Evolutionary conservation across 2,113 vertebrate species (phyloP).

Genomic region (Vulpes vulpes): DNA sequence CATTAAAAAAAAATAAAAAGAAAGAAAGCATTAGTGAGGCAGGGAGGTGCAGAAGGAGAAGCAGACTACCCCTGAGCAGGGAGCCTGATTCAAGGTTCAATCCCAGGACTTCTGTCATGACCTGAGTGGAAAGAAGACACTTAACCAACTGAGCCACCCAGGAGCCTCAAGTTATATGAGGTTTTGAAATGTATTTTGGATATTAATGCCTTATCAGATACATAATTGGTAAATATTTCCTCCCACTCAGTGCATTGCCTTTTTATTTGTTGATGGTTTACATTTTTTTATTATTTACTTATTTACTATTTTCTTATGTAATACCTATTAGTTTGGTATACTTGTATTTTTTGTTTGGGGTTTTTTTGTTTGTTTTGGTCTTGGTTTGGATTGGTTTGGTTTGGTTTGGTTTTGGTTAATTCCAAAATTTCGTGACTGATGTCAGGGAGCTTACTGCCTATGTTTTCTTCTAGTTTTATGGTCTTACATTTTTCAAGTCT

Average conservation of each 20-base stretch:
- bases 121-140: neutral
- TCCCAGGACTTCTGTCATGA: neutral
- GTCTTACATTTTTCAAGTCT: neutral
- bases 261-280: conserved; percentile 5
- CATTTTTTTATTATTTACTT: neutral
- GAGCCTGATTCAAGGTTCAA: neutral
- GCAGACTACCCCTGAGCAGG: neutral
- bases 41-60: neutral
- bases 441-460: neutral
- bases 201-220: neutral
- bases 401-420: neutral
- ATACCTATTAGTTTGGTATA: neutral
- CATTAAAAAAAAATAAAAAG: no score
- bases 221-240: neutral
- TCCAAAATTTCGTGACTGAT: neutral
- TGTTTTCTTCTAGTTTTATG: conserved; percentile 21
- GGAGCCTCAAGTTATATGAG: neutral
- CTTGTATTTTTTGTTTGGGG: neutral
- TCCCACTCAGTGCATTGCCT: neutral
- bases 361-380: neutral
- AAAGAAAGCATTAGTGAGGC: neutral
- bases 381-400: neutral
- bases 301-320: neutral
- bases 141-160: neutral
- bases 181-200: neutral